Evolutionary conservation across 2,888 invertebrate species (phyloP).

Genomic region (Drosophila koepferae): DNA sequence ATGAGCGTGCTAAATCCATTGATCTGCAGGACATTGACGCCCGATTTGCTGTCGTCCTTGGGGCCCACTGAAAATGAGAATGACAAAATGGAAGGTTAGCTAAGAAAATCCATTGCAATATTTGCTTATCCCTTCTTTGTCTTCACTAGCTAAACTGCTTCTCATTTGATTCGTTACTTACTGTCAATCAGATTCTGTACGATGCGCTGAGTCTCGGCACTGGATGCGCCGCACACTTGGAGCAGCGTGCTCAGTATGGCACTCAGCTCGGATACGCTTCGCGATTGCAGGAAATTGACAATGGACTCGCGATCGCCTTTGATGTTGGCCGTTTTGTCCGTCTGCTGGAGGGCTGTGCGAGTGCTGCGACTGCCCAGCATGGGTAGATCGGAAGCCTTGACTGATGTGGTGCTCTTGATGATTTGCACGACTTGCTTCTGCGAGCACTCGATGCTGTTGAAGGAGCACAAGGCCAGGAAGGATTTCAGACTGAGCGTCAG

Average conservation of each 20-base stretch:
- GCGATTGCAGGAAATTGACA: constrained; percentile 46
- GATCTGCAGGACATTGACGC: constrained; percentile 43
- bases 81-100: not conserved
- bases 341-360: constrained; percentile 41
- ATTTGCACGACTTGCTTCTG: constrained; percentile 64
- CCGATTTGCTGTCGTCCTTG: constrained; percentile 18
- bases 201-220: constrained; percentile 46
- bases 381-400: constrained; percentile 6
- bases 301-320: constrained; percentile 61
- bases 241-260: constrained; percentile 53
- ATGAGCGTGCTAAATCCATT: constrained; percentile 66
- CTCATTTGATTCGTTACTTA: constrained; percentile 38
- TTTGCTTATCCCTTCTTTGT: too few relatives aligned
- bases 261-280: constrained; percentile 42
- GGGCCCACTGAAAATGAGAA: constrained; percentile 52
- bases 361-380: constrained; percentile 47
- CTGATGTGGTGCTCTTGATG: constrained; percentile 52
- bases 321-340: not conserved
- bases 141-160: too few relatives aligned
- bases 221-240: constrained; percentile 61
- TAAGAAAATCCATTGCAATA: not conserved
- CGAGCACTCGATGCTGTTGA: constrained; percentile 62
- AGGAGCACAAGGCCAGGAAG: constrained; percentile 57
- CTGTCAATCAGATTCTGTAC: constrained; percentile 62
- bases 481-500: constrained; percentile 55